phyloP scores from a whole-genome alignment of 2,888 invertebrate genomes.

The Pterostichus madidus region DNA sequence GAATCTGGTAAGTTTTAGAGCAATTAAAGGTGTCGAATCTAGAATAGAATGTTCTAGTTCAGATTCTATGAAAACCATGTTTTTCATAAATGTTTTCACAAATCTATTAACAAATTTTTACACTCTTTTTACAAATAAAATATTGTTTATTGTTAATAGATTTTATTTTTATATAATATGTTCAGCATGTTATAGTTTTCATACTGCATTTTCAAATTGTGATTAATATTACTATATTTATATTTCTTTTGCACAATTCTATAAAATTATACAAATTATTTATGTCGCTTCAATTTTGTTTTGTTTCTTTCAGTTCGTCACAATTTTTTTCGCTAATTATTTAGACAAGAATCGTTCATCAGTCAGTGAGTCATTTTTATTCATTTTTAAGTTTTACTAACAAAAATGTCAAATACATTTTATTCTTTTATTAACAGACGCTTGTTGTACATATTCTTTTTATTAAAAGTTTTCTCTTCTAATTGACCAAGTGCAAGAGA shows the following conservation, averaged over 20 bases:
- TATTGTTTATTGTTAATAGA: constrained; percentile 36
- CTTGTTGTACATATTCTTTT: constrained; percentile 42
- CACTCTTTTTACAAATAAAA: constrained; percentile 3
- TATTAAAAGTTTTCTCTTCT: constrained; percentile 10
- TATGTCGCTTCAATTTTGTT: constrained; percentile 31
- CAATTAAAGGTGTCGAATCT: constrained; percentile 34
- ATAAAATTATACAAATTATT: constrained; percentile 10
- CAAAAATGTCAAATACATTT: constrained; percentile 25
- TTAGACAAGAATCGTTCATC: constrained; percentile 31
- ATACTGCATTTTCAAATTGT: constrained; percentile 43
- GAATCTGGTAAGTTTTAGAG: constrained; percentile 76
- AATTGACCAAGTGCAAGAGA: constrained; percentile 50
- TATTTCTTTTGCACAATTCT: constrained; percentile 57
- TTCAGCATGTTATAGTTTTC: constrained; percentile 36
- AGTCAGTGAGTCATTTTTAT: constrained; percentile 48
- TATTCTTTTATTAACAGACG: constrained; percentile 42
- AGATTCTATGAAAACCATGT: not conserved
- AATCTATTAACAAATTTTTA: constrained; percentile 26
- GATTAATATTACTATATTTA: constrained; percentile 46
- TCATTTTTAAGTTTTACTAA: constrained; percentile 40
- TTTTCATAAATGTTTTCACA: constrained; percentile 29
- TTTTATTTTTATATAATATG: constrained; percentile 35
- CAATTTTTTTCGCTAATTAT: constrained; percentile 45
- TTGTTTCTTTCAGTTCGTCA: constrained; percentile 50
- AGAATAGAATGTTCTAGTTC: constrained; percentile 62